phyloP scores from a whole-genome alignment of 2,113 vertebrate genomes.

The Hemibagrus wyckioides region DNA sequence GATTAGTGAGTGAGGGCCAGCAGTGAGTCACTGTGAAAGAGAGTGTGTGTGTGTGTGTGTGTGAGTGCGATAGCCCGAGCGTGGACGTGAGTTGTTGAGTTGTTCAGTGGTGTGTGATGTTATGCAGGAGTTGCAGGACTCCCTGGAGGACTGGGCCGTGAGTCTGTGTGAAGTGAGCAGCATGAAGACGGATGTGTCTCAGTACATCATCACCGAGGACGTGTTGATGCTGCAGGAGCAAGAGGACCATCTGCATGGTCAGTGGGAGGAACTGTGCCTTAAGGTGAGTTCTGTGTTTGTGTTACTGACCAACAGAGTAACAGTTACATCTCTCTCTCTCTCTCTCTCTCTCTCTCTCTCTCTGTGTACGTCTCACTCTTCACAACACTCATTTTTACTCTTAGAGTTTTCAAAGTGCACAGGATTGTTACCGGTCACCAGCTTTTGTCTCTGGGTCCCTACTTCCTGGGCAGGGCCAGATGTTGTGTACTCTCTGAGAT shows the following conservation, averaged over 20 bases:
- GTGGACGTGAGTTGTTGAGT: neutral
- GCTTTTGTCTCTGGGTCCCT: neutral
- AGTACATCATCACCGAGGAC: slow-evolving; percentile 80
- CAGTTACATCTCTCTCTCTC: neutral
- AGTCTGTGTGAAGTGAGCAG: slow-evolving; percentile 78
- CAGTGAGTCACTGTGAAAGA: slow-evolving; percentile 9
- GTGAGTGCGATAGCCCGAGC: neutral
- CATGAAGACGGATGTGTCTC: slow-evolving; percentile 80
- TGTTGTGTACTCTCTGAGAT: neutral
- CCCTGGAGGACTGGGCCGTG: slow-evolving; percentile 80
- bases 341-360: neutral
- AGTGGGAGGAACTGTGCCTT: slow-evolving; percentile 79
- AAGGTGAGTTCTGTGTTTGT: slow-evolving; percentile 60
- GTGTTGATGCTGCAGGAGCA: slow-evolving; percentile 82
- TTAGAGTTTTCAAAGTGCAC: too few relatives aligned
- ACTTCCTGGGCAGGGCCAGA: neutral
- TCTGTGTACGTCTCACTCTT: neutral
- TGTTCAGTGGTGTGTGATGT: slow-evolving; percentile 64
- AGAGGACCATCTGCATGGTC: slow-evolving; percentile 80
- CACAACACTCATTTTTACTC: neutral
- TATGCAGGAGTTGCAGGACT: slow-evolving; percentile 88
- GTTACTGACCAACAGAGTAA: neutral
- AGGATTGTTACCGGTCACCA: neutral
- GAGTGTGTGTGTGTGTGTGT: slow-evolving; percentile 4
- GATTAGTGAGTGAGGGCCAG: slow-evolving; percentile 23